A percentile compares a stretch with the other conserved stretches of the same genome.
phyloP scores from a whole-genome alignment of 53 echinoderm and acorn worm species.

The Antedon mediterranea region DNA sequence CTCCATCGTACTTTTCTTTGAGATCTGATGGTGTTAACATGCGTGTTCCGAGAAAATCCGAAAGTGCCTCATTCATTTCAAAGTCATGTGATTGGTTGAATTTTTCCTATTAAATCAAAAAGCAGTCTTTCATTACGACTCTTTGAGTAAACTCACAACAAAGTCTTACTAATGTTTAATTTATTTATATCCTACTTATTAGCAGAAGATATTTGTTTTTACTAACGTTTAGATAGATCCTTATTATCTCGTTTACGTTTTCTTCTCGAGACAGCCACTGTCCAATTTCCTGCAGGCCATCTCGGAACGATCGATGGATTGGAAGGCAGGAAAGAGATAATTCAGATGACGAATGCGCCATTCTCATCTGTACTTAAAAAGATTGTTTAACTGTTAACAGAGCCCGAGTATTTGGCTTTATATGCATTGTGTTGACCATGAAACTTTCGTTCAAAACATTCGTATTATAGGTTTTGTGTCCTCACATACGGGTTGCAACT shows the following conservation, averaged over 20 bases:
- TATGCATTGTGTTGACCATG: no score
- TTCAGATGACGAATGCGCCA: conserved; percentile 29
- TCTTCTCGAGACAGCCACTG: conserved; percentile 40
- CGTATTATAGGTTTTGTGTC: no score
- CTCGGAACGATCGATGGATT: conserved; percentile 19
- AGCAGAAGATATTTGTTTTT: no score
- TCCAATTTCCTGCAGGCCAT: conserved; percentile 43
- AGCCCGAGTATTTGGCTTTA: no score
- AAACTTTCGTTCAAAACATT: no score
- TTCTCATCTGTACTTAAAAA: conserved; percentile 25
- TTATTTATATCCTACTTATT: no score
- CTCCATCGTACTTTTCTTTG: conserved; percentile 24
- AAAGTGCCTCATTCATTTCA: conserved; percentile 47
- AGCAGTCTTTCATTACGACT: no score
- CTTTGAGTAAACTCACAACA: no score
- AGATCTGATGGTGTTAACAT: conserved; percentile 45
- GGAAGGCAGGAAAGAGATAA: conserved; percentile 17
- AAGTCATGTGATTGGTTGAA: conserved; percentile 41
- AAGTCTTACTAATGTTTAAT: no score
- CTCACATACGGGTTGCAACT: no score
- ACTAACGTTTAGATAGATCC: conserved; percentile 41
- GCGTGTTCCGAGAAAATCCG: conserved; percentile 28
- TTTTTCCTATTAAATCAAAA: conserved; percentile 36
- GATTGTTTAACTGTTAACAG: no score
- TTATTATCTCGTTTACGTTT: conserved; percentile 43